Base-by-base conservation (phyloP, 53 echinoderm and acorn worm species). In the Actinopyga echinites region DNA sequence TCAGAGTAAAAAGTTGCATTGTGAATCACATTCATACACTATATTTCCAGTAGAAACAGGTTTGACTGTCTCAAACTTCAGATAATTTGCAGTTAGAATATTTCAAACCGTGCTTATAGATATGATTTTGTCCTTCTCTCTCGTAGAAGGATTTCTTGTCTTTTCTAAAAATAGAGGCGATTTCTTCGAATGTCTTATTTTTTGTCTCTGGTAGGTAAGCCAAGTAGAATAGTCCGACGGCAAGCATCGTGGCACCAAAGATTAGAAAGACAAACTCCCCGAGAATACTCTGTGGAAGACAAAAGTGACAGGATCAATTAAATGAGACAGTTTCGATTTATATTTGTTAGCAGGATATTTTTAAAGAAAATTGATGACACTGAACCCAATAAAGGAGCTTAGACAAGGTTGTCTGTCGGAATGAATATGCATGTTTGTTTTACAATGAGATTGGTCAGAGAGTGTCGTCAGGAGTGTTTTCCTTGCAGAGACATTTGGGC, bases 181-280 rank as follows among this genome's bases (percentile, higher is more conserved):
- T 88, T 53, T 88, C 83, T 37, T 88, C 83, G 71, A 88, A 88
- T 1, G 88, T 83, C 29, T 83, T 88, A 59, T 88, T 88, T 58
- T 77, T 88, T 1, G 88, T 88, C 40, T 88, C 88, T 23, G 88
- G 88, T n/a, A 88, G 38, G 8, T 55, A 30, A 26, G 83, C 30
- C 53, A 75, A 83, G 56, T 83, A 83, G 57, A 83, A 88, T 6
- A 83, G 19, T 5, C 54, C 59, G 30, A 83, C 59, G 32, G 75
- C 26, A 21, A 64, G 33, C 40, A 88, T 64, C 13, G 65, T 75
- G 17, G 54, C 75, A 3, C 63, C 88, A 28, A 88, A 88, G 30
- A 88, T 30, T 10, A 83, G 63, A 37, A 88, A 88, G 15, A 74
- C 83, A 24, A 82, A 88, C 19, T 69, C 73, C 0, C 88, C 88